Base-by-base conservation (phyloP, 2,113 vertebrate genomes). In the Grammatotria lemairii region DNA sequence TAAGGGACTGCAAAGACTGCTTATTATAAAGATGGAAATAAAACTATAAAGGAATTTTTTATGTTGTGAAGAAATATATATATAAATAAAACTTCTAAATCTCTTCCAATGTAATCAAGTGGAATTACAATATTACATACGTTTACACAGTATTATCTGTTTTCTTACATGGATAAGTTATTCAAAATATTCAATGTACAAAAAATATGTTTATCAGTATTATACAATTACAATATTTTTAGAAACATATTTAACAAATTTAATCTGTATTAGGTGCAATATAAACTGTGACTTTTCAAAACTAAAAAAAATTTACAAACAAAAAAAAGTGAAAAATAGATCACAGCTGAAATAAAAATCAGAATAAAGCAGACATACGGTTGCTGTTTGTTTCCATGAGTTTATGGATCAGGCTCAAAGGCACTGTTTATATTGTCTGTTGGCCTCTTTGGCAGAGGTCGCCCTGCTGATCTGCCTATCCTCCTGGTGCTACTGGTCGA, bases 361-460 rank as follows among this genome's bases (percentile, higher is more conserved):
- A 53, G 42, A 42, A 16, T 12, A 73, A 57, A 87, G 85, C 63
- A 63, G 3, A 53, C 3, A 42, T 49, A 16, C n/a, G 1, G 0
- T 38, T 23, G 7, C 45, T 17, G n/a, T 60, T 16, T 8, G 55
- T 58, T 79, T 75, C 31, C 7, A 13, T 80, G 35, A 54, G n/a
- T 94, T 88, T 23, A 92, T 83, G 53, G 78, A 33, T 97, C 96
- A 1, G 95, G 88, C 78, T 97, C 95, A 87, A 97, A 98, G 87
- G 93, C 95, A 87, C 11, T 81, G 88, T 96, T 97, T 73, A 95
- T 88, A 87, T 93, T 95, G 49, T 95, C 97, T 19, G 81, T 87
- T 2, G 88, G 95, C 14, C 87, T 95, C 91, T 91, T 89, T 6
- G 96, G 95, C 51, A 96, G 92, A 70, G 96, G 96, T 87, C 96